Conservation (phyloP, 2,888 invertebrate species). For the Rhingia rostrata region DNA sequence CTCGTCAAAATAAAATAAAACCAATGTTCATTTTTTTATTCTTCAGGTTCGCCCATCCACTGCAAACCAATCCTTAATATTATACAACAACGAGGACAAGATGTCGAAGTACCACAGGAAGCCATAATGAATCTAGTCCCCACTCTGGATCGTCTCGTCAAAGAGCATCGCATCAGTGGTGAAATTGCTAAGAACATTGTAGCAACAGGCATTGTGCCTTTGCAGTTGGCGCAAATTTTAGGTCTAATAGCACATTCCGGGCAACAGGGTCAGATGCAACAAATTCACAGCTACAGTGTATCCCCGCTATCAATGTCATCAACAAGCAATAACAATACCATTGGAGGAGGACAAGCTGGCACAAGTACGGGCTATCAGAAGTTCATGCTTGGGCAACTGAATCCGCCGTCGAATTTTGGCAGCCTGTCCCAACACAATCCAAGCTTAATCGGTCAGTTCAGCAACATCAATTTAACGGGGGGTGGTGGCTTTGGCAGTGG, state of each 20-base stretch:
- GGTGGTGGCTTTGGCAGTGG: constrained; percentile 73
- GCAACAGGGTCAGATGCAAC: constrained; percentile 79
- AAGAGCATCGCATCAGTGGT: constrained; percentile 82
- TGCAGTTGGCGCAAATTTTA: constrained; percentile 84
- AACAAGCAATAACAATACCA: constrained; percentile 53
- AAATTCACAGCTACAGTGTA: constrained; percentile 81
- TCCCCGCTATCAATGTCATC: constrained; percentile 80
- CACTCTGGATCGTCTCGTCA: constrained; percentile 82
- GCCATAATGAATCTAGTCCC: constrained; percentile 83
- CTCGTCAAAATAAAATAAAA: too few relatives aligned
- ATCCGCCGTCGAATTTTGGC: constrained; percentile 33
- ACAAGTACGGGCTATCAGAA: constrained; percentile 75
- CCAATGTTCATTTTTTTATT: not conserved
- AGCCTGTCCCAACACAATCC: constrained; percentile 61
- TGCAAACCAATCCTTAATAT: constrained; percentile 80
- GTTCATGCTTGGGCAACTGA: constrained; percentile 77
- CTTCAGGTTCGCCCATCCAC: constrained; percentile 86
- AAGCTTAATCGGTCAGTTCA: constrained; percentile 78
- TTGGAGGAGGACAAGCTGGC: constrained; percentile 34
- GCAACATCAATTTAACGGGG: constrained; percentile 77
- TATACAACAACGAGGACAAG: constrained; percentile 79
- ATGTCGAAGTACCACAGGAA: constrained; percentile 83
- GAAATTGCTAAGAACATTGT: constrained; percentile 83
- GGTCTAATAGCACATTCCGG: constrained; percentile 84
- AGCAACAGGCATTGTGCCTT: constrained; percentile 83